Conservation (phyloP, 2,113 vertebrate genomes). For the Bubo scandiacus region DNA sequence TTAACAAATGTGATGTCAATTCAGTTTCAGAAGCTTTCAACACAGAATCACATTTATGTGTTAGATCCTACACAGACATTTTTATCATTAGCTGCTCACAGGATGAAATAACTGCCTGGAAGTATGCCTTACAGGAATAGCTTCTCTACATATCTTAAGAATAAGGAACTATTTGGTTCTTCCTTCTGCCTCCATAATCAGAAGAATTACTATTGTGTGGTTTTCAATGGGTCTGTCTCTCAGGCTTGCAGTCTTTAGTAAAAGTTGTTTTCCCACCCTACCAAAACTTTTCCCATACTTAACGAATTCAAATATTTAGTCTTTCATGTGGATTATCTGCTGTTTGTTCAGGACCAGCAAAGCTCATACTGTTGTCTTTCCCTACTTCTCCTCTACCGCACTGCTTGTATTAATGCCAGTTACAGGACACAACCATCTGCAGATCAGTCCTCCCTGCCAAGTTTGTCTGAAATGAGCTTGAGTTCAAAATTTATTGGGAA, state of each 20-base stretch:
- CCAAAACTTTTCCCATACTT: conserved; percentile 20
- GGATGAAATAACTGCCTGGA: conserved; percentile 32
- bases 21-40: conserved; percentile 47
- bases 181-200: conserved; percentile 27
- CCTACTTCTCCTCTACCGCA: neutral
- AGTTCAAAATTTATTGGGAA: neutral
- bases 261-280: conserved; percentile 20
- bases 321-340: conserved; percentile 31
- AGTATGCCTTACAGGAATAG: neutral
- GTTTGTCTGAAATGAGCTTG: neutral
- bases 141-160: conserved; percentile 34
- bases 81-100: conserved; percentile 9
- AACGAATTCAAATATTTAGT: conserved; percentile 17
- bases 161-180: conserved; percentile 4
- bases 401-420: neutral
- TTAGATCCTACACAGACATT: conserved; percentile 27
- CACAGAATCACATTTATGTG: conserved; percentile 1
- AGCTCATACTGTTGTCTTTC: neutral
- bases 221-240: conserved; percentile 19
- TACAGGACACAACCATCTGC: neutral
- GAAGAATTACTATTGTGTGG: conserved; percentile 28
- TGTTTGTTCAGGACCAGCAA: conserved; percentile 8
- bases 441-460: neutral
- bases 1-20: conserved; percentile 50
- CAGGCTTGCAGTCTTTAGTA: neutral